Evolutionary conservation across 2,113 vertebrate genomes (phyloP), one percentile per base, ranked within the genome.

Genomic region (Chrysochloris asiatica): DNA sequence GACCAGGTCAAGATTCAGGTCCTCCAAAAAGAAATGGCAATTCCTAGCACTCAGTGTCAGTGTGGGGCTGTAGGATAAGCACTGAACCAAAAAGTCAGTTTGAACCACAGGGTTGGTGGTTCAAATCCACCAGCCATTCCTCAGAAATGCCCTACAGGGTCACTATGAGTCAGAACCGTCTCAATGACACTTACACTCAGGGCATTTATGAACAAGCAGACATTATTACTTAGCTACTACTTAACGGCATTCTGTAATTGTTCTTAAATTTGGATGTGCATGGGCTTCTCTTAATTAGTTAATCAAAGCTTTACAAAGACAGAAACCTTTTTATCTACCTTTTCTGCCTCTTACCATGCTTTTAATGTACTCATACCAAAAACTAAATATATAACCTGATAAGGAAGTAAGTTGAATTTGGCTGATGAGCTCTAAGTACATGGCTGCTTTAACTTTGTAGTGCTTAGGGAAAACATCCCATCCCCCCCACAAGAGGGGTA

Each of bases 341-440:
- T 84, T 48, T 43, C 50, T 48, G n/a, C n/a, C 36, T 21, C 52
- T 71, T 21, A 8, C 16, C 4, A 52, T 14, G 28, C 41, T 78
- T 76, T 36, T 21, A 16, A 14, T 82, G 26, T 19, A 56, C 79
- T 36, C 90, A 83, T 10, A 83, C 71, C 67, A 79, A 81, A 96
- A 90, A 45, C 59, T 86, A 84, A 94, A 56, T 63, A 72, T 71
- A 8, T 92, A 41, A 84, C 80, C 65, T n/a, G 26, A 26, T 59
- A 77, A 12, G 67, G 52, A 95, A 93, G 72, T 41, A 61, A 94
- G 88, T 78, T 59, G 86, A 81, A 78, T 76, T 92, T 67, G 89
- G 65, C 41, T 81, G 69, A 89, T 61, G 59, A 94, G 65, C n/a
- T 82, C 86, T 80, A 76, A 76, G 38, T 54, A 48, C 24, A 72